These are phyloP conservation scores for Balearica regulorum DNA, from an alignment of 2,797 vertebrate genomes.

Conservation along the genomic window DNA sequence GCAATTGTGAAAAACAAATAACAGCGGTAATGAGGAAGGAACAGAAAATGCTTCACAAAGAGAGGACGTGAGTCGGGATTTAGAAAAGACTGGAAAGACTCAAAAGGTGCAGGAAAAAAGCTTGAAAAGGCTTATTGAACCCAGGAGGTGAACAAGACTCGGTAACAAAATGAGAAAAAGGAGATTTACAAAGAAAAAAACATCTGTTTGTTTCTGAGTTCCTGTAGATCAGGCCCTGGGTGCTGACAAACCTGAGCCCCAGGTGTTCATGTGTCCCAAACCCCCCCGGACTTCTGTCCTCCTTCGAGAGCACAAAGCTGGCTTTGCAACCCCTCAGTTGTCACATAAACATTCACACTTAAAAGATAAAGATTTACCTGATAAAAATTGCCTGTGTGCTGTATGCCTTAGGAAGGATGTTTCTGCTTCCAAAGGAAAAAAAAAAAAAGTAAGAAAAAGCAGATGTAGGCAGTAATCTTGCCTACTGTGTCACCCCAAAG, in stretches of 20 bases:
- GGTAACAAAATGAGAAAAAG: neutral
- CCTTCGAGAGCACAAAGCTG: neutral
- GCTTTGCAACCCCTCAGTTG: neutral
- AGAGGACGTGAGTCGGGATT: neutral
- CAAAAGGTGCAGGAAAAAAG: neutral
- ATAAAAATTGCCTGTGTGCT: neutral
- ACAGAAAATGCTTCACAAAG: constrained; percentile 10
- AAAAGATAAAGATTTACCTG: neutral
- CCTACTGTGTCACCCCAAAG: neutral
- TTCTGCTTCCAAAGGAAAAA: neutral
- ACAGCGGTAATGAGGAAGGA: neutral
- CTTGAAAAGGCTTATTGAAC: neutral
- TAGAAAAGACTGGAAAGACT: neutral
- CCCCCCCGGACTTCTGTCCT: neutral
- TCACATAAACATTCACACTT: neutral
- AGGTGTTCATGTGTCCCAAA: neutral
- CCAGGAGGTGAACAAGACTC: neutral
- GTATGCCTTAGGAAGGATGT: neutral
- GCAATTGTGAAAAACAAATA: constrained; percentile 18
- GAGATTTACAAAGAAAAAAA: neutral
- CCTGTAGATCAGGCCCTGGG: neutral
- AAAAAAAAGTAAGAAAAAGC: neutral
- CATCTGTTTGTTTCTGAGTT: neutral
- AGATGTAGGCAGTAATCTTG: neutral
- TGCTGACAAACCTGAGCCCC: neutral